Evolutionary conservation across 2,113 vertebrate species (phyloP).

Genomic region (Taurulus bubalis): DNA sequence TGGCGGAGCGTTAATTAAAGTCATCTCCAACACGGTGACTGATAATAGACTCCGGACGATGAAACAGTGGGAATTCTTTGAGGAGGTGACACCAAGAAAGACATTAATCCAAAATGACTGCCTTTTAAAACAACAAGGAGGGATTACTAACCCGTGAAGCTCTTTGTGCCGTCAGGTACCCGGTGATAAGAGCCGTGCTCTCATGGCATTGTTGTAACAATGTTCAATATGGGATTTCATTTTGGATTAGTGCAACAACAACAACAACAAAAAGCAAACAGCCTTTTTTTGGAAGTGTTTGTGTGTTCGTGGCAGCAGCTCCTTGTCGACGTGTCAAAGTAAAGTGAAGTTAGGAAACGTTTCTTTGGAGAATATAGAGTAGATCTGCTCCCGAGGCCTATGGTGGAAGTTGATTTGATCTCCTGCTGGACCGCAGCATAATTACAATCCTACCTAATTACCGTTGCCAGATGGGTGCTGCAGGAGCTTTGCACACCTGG

Average conservation of each 20-base stretch:
- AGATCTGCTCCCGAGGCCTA: constrained; percentile 3
- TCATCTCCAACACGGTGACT: constrained; percentile 18
- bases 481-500: constrained; percentile 40
- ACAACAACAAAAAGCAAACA: constrained; percentile 14
- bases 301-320: constrained; percentile 36
- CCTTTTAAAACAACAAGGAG: constrained; percentile 76
- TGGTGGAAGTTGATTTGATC: constrained; percentile 28
- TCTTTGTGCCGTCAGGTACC: constrained; percentile 24
- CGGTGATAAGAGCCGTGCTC: constrained; percentile 10
- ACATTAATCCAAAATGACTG: constrained; percentile 65
- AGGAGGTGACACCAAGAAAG: constrained; percentile 29
- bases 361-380: not conserved
- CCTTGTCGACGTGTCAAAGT: constrained; percentile 34
- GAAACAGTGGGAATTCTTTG: constrained; percentile 66
- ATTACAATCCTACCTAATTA: constrained; percentile 44
- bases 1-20: constrained; percentile 72
- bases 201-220: constrained; percentile 32
- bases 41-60: constrained; percentile 19
- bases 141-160: constrained; percentile 64
- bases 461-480: constrained; percentile 32
- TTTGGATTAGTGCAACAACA: constrained; percentile 31
- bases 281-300: constrained; percentile 52
- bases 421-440: constrained; percentile 6
- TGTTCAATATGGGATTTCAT: constrained; percentile 48
- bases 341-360: constrained; percentile 11